A percentile compares a stretch with the other conserved stretches of the same genome.
These are phyloP conservation scores for Hipposideros armiger DNA, from an alignment of 2,113 vertebrate genomes.

Conservation along the genomic window DNA sequence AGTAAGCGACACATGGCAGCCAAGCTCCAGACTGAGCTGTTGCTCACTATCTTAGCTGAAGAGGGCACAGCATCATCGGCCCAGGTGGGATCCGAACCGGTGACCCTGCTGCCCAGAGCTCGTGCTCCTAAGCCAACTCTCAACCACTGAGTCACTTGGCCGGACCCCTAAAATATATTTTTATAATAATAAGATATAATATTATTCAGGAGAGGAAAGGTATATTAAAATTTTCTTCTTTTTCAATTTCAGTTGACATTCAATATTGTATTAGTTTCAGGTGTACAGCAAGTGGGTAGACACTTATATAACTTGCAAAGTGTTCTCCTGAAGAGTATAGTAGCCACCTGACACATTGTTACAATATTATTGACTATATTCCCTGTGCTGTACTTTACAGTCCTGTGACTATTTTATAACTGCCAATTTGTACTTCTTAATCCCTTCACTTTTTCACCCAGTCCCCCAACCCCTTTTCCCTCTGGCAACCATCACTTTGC, in stretches of 20 bases:
- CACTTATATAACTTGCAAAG: background rate
- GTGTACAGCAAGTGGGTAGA: background rate
- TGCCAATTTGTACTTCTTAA: background rate
- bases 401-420: background rate
- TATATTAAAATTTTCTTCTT: background rate
- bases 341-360: background rate
- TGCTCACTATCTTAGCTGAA: no score
- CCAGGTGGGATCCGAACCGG: no score
- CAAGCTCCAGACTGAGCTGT: no score
- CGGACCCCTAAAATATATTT: background rate
- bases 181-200: background rate
- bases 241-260: background rate
- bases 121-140: no score
- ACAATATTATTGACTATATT: background rate
- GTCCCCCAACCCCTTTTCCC: no score
- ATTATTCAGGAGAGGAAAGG: background rate
- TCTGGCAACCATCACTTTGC: background rate
- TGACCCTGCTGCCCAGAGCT: no score
- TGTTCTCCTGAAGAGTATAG: background rate
- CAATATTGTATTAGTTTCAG: background rate
- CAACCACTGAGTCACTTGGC: no score
- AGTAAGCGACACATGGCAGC: no score
- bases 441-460: background rate
- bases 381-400: background rate
- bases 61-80: no score